Evolutionary conservation across 2,113 vertebrate species (phyloP).

Genomic region (Rhabdomys dilectus): DNA sequence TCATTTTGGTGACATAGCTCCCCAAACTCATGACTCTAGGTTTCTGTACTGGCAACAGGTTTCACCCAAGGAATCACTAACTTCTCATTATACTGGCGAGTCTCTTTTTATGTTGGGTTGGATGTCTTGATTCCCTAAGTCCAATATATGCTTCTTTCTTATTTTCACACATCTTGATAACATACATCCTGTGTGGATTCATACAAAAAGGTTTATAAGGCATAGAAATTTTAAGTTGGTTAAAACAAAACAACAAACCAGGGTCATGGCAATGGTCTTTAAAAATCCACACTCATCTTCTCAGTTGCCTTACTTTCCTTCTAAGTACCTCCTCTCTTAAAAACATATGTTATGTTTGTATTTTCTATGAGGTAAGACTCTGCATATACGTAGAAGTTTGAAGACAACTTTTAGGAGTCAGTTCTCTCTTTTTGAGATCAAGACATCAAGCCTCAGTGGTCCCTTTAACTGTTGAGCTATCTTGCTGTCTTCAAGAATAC

Average conservation of each 20-base stretch:
- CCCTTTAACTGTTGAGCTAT: not conserved
- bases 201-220: not conserved
- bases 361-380: no score
- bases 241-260: not conserved
- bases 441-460: no score
- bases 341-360: no score
- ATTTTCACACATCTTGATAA: not conserved
- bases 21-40: not conserved
- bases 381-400: no score
- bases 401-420: no score
- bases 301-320: no score
- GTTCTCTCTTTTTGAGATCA: no score
- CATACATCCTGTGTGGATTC: not conserved
- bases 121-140: constrained; percentile 24
- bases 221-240: not conserved
- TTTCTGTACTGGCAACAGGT: not conserved
- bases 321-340: no score
- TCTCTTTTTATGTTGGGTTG: not conserved
- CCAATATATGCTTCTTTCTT: not conserved
- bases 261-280: not conserved
- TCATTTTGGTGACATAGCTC: not conserved
- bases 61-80: not conserved
- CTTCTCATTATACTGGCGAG: not conserved
- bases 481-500: not conserved
- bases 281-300: no score